A percentile compares a stretch with the other conserved stretches of the same genome.
phyloP scores from a whole-genome alignment of 1,140 invertebrate genomes.

The Drosophila triauraria region DNA sequence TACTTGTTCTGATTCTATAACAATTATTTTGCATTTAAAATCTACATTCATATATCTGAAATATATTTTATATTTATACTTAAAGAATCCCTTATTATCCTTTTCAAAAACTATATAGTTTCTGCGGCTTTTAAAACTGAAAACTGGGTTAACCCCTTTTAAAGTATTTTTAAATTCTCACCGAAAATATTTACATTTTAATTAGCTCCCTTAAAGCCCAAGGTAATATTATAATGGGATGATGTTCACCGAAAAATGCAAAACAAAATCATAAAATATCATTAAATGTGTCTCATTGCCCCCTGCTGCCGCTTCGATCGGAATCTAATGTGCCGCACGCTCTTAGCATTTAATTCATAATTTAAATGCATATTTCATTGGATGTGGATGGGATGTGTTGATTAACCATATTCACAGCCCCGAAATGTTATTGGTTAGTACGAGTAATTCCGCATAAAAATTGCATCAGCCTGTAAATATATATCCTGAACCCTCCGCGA shows the following conservation, averaged over 20 bases:
- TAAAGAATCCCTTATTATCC: not conserved
- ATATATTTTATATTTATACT: not conserved
- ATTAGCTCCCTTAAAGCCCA: not conserved
- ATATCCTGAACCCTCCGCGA: slow-evolving; percentile 13
- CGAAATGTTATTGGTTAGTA: slow-evolving; percentile 60
- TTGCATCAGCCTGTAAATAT: slow-evolving; percentile 73
- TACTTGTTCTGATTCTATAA: too few relatives aligned
- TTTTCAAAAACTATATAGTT: not conserved
- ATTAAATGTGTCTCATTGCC: slow-evolving; percentile 57
- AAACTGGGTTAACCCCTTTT: not conserved
- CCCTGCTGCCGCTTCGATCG: slow-evolving; percentile 35
- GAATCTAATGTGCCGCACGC: slow-evolving; percentile 63
- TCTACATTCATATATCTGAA: not conserved
- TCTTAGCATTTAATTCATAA: slow-evolving; percentile 75
- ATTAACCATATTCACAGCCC: slow-evolving; percentile 54
- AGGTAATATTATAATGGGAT: slow-evolving; percentile 1
- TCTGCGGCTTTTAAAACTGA: too few relatives aligned
- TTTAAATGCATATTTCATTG: slow-evolving; percentile 74
- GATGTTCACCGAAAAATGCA: slow-evolving; percentile 2
- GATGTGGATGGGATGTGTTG: slow-evolving; percentile 46
- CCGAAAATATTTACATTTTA: not conserved
- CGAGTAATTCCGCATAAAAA: slow-evolving; percentile 76
- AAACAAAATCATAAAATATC: slow-evolving; percentile 45
- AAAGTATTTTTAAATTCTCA: not conserved
- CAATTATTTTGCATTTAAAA: too few relatives aligned